Base-by-base conservation (phyloP, 2,888 invertebrate species). In the Ptychoptera contaminata region DNA sequence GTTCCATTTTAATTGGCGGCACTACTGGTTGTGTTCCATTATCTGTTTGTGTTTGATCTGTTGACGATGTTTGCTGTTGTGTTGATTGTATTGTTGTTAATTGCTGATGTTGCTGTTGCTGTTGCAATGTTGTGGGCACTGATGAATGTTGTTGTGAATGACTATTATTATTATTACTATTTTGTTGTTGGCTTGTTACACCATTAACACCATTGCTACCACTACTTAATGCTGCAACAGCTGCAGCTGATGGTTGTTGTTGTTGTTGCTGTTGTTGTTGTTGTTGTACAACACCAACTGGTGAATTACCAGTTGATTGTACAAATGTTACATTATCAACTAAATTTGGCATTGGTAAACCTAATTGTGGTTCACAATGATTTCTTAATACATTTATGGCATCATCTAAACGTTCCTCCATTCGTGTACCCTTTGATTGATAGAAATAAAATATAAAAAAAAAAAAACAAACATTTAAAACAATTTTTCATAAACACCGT, bases 321-420 rank as follows among this genome's bases (percentile, higher is more conserved):
- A 63, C 61, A 55, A 59, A 65, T 46, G 60, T 56, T 48, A 62
- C 56, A 49, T 61, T 52, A 15, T 58, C 59, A 49, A 58, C 66
- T 60, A 65, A 56, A 62, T 59, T 61, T 44, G 60, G 57, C 51
- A 61, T 55, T 11, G 63, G 59, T 49, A 59, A 65, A 46, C 73
- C 70, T 51, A 77, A 68, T 54, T 85, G 83, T 48, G 87, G 86
- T 67, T 92, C 92, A 43, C 92, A 91, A 67, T 94, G 93, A 67
- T 91, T 92, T 58, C 92, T 77, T 54, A 94, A 70, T 46, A 94
- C 92, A 65, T 92, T 91, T 58, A 94, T 88, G 50, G 93, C 94
- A 69, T 93, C 93, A 63, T 93, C 93, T 59, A 94, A 68, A 50
- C 91, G 74, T 67, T 93, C 93, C 67, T 93, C 94, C 88, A 93